These are phyloP conservation scores for Acheta domesticus DNA, from an alignment of 2,888 invertebrate genomes.

Conservation along the genomic window DNA sequence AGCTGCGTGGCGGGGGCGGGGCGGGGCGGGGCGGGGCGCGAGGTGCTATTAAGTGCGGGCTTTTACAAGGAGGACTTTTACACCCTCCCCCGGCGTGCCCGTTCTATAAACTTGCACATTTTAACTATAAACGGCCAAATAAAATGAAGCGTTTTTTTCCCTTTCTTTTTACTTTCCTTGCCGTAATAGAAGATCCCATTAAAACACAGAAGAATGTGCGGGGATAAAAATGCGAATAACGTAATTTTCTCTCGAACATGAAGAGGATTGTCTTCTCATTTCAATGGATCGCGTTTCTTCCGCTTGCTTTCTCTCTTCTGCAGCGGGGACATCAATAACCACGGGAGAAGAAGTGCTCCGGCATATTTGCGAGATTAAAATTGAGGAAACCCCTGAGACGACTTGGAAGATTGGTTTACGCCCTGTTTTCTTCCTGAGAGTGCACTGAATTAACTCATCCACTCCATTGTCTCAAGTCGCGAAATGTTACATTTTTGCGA, in stretches of 20 bases:
- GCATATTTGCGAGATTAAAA: neutral
- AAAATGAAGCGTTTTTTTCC: neutral
- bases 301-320: neutral
- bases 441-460: too few species aligned
- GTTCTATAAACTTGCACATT: neutral
- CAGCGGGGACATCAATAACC: too few species aligned
- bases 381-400: neutral
- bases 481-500: too few species aligned
- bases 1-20: too few species aligned
- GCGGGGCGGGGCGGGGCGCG: too few species aligned
- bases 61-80: constrained; percentile 4
- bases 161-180: neutral
- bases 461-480: too few species aligned
- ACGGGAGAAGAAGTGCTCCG: neutral
- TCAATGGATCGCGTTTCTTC: neutral
- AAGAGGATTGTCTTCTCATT: constrained; percentile 7
- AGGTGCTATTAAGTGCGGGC: neutral
- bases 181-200: constrained; percentile 4
- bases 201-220: neutral
- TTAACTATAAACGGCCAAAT: neutral
- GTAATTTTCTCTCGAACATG: neutral
- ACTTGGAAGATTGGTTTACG: neutral
- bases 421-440: too few species aligned
- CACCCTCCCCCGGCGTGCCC: neutral
- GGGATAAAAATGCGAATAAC: constrained; percentile 3